These are phyloP conservation scores for Watsonalla binaria DNA, from an alignment of 2,888 invertebrate species.

Conservation along the genomic window DNA sequence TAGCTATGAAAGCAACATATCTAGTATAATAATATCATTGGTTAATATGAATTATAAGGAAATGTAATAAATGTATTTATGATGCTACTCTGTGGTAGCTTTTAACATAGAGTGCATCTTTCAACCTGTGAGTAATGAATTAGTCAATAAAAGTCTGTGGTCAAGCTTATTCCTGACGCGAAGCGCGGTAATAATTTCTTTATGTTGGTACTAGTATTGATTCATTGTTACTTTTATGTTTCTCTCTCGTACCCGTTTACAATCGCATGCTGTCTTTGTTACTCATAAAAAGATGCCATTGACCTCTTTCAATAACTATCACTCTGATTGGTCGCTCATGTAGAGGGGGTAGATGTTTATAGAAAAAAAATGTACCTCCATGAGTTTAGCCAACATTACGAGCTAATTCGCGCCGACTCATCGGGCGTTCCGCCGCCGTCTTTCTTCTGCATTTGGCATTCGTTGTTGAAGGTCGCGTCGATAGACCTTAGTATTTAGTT, in stretches of 20 bases:
- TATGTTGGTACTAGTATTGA: conserved; percentile 49
- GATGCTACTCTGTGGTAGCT: too few species aligned
- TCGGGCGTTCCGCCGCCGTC: conserved; percentile 44
- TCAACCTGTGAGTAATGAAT: too few species aligned
- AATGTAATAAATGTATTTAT: too few species aligned
- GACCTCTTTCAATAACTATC: conserved; percentile 42
- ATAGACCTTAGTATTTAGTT: conserved; percentile 68
- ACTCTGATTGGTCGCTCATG: conserved; percentile 45
- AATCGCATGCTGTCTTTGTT: conserved; percentile 29
- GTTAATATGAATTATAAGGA: too few species aligned
- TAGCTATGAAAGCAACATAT: neutral
- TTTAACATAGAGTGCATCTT: neutral
- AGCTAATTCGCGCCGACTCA: conserved; percentile 58
- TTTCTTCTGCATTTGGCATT: conserved; percentile 77
- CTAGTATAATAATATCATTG: conserved; percentile 1
- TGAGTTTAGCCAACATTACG: conserved; percentile 43
- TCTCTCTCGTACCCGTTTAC: conserved; percentile 30
- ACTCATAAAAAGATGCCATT: conserved; percentile 48
- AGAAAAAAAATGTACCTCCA: conserved; percentile 46
- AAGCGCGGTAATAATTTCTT: conserved; percentile 32
- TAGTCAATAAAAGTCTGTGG: too few species aligned
- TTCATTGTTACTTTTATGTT: conserved; percentile 25
- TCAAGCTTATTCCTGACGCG: neutral
- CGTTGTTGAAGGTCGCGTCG: conserved; percentile 71
- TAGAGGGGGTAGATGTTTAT: conserved; percentile 32